A percentile compares a stretch with the other conserved stretches of the same genome.
Conservation (phyloP, 1,140 invertebrate genomes). For the Ceratina australensis region DNA sequence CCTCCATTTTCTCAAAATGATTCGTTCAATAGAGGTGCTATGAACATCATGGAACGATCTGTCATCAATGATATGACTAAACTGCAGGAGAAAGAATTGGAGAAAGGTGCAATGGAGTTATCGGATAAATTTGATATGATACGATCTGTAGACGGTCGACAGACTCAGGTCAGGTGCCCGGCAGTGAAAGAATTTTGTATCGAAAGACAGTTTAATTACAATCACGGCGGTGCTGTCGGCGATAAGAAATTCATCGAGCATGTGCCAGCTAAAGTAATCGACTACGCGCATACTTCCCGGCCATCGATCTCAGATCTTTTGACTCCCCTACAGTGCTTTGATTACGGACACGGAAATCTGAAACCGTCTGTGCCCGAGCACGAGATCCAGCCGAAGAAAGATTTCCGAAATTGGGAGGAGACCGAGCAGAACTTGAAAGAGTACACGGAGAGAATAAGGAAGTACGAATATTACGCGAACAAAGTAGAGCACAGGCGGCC, state of each 20-base stretch:
- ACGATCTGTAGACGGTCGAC: slow-evolving; percentile 12
- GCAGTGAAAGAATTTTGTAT: slow-evolving; percentile 69
- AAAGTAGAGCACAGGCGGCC: slow-evolving; percentile 49
- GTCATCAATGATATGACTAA: neutral
- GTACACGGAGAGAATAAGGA: slow-evolving; percentile 68
- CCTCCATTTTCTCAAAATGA: slow-evolving; percentile 2
- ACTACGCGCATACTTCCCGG: slow-evolving; percentile 83
- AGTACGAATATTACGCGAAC: slow-evolving; percentile 23
- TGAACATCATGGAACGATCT: slow-evolving; percentile 27
- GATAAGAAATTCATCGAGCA: slow-evolving; percentile 65
- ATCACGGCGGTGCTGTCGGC: slow-evolving; percentile 67
- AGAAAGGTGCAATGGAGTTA: slow-evolving; percentile 28
- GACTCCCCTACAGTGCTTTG: slow-evolving; percentile 69
- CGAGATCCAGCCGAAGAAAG: slow-evolving; percentile 60
- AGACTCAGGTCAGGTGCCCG: slow-evolving; percentile 22
- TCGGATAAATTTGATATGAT: slow-evolving; percentile 33
- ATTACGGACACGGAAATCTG: slow-evolving; percentile 74
- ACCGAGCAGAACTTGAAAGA: slow-evolving; percentile 74
- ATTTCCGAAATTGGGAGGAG: slow-evolving; percentile 76
- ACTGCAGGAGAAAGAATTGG: slow-evolving; percentile 19
- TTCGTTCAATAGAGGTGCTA: neutral
- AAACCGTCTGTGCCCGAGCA: slow-evolving; percentile 71
- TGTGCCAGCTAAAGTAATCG: slow-evolving; percentile 82
- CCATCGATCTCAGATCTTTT: slow-evolving; percentile 47
- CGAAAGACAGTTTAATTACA: slow-evolving; percentile 77